phyloP scores from a whole-genome alignment of 2,888 invertebrate genomes.

The Stenolophus ochropezus region DNA sequence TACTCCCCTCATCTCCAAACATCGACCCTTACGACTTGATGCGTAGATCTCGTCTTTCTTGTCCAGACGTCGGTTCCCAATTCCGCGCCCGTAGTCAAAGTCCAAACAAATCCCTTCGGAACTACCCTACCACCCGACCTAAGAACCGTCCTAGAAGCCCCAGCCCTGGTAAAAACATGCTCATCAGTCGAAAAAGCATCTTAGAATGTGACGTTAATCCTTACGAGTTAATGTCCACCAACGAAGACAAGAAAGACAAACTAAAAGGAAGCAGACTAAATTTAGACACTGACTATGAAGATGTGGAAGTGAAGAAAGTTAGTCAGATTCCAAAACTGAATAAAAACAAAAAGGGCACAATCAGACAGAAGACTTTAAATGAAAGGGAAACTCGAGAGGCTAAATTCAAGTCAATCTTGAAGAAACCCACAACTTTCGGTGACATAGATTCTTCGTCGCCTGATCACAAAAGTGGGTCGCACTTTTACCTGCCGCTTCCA shows the following conservation, averaged over 20 bases:
- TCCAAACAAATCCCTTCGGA: constrained; percentile 65
- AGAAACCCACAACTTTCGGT: constrained; percentile 73
- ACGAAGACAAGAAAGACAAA: constrained; percentile 65
- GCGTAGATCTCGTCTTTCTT: constrained; percentile 84
- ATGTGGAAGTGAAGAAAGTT: constrained; percentile 26
- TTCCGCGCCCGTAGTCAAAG: constrained; percentile 74
- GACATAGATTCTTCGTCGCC: constrained; percentile 68
- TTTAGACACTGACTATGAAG: constrained; percentile 43
- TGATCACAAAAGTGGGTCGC: constrained; percentile 72
- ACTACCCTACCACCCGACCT: constrained; percentile 62
- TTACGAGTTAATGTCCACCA: constrained; percentile 83
- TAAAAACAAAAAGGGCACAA: constrained; percentile 33
- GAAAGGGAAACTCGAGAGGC: constrained; percentile 67
- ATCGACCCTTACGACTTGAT: constrained; percentile 88
- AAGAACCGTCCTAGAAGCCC: constrained; percentile 61
- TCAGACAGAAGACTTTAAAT: neutral
- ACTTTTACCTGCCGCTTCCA: constrained; percentile 80
- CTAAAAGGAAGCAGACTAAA: neutral
- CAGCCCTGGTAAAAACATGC: constrained; percentile 62
- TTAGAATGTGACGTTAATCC: constrained; percentile 90
- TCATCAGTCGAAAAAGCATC: constrained; percentile 79
- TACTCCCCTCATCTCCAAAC: constrained; percentile 77
- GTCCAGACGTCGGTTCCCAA: constrained; percentile 66
- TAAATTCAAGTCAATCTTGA: constrained; percentile 75
- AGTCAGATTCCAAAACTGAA: constrained; percentile 52